phyloP scores from a whole-genome alignment of 2,113 vertebrate species.

The Percina caprodes region DNA sequence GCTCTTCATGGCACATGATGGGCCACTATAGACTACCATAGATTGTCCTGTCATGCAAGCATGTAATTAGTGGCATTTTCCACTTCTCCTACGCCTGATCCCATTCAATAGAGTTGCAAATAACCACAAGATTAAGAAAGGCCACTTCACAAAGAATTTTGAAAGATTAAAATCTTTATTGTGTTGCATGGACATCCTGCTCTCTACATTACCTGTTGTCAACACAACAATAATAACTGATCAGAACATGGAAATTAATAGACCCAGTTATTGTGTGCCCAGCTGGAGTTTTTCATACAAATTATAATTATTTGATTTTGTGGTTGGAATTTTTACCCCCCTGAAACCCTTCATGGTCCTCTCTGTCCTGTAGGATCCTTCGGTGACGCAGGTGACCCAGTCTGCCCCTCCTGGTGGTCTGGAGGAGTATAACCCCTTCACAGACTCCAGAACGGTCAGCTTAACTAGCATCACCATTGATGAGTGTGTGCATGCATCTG shows the following conservation, averaged over 20 bases:
- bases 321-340: constrained; percentile 12
- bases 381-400: constrained; percentile 97
- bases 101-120: neutral
- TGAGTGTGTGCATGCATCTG: constrained; percentile 30
- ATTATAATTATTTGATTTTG: neutral
- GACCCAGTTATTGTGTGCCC: neutral
- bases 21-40: neutral
- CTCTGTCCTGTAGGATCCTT: constrained; percentile 89
- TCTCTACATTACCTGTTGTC: neutral
- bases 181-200: neutral
- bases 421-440: constrained; percentile 99
- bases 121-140: neutral
- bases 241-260: neutral
- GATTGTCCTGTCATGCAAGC: neutral
- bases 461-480: constrained; percentile 16
- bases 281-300: neutral
- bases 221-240: neutral
- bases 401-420: constrained; percentile 92
- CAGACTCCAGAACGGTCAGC: constrained; percentile 95
- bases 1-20: neutral
- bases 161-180: neutral
- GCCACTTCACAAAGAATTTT: neutral
- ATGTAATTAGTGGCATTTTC: neutral
- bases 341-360: constrained; percentile 29
- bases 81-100: neutral